phyloP scores from a whole-genome alignment of 2,888 invertebrate genomes.

The Drosophila fulvimacula region DNA sequence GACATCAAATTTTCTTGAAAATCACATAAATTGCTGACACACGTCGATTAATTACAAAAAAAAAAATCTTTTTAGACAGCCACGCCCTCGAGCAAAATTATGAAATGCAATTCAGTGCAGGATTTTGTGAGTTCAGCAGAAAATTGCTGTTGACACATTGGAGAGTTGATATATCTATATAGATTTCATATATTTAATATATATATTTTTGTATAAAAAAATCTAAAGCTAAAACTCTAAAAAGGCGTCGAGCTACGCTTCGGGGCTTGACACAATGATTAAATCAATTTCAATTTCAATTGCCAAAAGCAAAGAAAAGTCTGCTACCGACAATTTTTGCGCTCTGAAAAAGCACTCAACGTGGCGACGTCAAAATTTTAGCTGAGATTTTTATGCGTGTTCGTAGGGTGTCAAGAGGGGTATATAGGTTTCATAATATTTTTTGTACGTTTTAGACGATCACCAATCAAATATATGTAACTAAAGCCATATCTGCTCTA shows the following conservation, averaged over 20 bases:
- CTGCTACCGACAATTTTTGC: conserved; percentile 3
- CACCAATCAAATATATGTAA: too few relatives aligned
- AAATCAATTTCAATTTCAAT: conserved; percentile 48
- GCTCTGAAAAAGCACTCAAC: conserved; percentile 12
- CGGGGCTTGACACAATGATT: conserved; percentile 51
- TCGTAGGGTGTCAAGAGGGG: neutral
- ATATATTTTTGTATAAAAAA: conserved; percentile 6
- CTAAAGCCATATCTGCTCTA: too few relatives aligned
- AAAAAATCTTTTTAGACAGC: conserved; percentile 40
- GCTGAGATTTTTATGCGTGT: neutral
- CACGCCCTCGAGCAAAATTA: conserved; percentile 51
- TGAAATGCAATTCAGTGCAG: conserved; percentile 49
- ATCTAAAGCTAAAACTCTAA: conserved; percentile 16
- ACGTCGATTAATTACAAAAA: conserved; percentile 73
- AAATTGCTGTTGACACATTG: conserved; percentile 59
- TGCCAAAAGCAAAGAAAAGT: conserved; percentile 28
- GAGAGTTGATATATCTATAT: conserved; percentile 19
- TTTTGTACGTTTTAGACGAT: neutral
- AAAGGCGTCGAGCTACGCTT: conserved; percentile 47
- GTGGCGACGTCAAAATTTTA: conserved; percentile 16
- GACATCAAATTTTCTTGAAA: conserved; percentile 72
- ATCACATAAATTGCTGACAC: conserved; percentile 71
- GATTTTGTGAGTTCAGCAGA: conserved; percentile 8
- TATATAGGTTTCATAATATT: neutral
- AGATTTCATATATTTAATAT: neutral